A percentile compares a stretch with the other conserved stretches of the same genome.
These are phyloP conservation scores for Tyrannus savana DNA, from an alignment of 2,113 vertebrate species.

Conservation along the genomic window DNA sequence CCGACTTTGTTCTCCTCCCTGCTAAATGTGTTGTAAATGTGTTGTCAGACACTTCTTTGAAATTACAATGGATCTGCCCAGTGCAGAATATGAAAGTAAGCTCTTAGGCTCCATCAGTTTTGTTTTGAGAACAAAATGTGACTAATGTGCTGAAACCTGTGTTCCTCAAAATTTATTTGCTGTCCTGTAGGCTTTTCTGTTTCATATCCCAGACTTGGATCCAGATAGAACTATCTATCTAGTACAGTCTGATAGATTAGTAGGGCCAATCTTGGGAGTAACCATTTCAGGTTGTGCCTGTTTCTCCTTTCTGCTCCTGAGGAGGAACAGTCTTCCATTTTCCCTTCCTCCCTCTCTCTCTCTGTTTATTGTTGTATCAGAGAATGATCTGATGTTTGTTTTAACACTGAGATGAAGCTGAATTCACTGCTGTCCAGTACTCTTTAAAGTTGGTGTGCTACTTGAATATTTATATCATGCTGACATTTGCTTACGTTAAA, in stretches of 20 bases:
- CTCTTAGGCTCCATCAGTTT: not conserved
- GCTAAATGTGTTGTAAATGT: not conserved
- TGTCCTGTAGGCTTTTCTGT: not conserved
- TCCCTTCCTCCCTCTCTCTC: not conserved
- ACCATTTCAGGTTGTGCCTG: not conserved
- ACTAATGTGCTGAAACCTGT: not conserved
- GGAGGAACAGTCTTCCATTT: not conserved
- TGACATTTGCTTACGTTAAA: slow-evolving; percentile 47
- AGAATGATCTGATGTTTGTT: slow-evolving; percentile 53
- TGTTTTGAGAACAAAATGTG: not conserved
- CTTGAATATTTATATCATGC: slow-evolving; percentile 53
- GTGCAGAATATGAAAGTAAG: not conserved
- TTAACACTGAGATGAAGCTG: slow-evolving; percentile 57
- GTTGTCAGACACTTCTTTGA: not conserved
- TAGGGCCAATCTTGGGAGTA: not conserved
- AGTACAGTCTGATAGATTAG: not conserved
- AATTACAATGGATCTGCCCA: not conserved
- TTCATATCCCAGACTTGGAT: not conserved
- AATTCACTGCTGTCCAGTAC: slow-evolving; percentile 25
- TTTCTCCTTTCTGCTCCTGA: not conserved
- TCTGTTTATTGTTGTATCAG: slow-evolving; percentile 50
- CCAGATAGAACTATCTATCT: not conserved
- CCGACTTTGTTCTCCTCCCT: not conserved
- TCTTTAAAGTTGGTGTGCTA: slow-evolving; percentile 38
- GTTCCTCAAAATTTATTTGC: not conserved